Evolutionary conservation across 2,888 invertebrate genomes (phyloP).

Genomic region (Epistrophe eligans): DNA sequence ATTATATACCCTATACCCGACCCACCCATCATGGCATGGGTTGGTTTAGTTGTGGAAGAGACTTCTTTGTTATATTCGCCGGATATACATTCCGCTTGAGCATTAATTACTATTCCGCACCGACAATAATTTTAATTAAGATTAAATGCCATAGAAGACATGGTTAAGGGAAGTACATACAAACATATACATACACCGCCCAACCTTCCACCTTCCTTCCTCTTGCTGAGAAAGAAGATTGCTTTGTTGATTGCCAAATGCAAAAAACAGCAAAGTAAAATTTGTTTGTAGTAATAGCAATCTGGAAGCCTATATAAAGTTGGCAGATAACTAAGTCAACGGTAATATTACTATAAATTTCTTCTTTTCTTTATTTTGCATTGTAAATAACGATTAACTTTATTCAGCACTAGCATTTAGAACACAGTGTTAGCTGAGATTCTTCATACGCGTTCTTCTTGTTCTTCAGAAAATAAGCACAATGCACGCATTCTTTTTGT

Average conservation of each 20-base stretch:
- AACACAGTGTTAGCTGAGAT: slow-evolving; percentile 16
- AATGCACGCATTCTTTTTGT: slow-evolving; percentile 4
- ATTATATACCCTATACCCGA: not conserved
- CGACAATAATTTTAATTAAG: slow-evolving; percentile 71
- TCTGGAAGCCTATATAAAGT: slow-evolving; percentile 31
- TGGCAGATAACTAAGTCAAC: slow-evolving; percentile 17
- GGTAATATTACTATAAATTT: not conserved
- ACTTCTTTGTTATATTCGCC: slow-evolving; percentile 59
- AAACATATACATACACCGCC: not conserved
- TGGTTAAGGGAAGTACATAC: slow-evolving; percentile 46
- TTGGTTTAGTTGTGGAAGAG: slow-evolving; percentile 24
- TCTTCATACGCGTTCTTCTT: not conserved
- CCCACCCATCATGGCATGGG: slow-evolving; percentile 5
- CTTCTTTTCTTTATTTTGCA: not conserved
- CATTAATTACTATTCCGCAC: slow-evolving; percentile 71
- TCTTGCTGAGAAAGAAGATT: not conserved
- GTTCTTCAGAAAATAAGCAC: not conserved
- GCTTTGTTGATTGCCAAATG: slow-evolving; percentile 21
- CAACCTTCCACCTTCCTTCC: not conserved
- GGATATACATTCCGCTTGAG: slow-evolving; percentile 67
- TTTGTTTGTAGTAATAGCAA: slow-evolving; percentile 35
- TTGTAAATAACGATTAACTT: not conserved
- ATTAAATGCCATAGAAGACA: slow-evolving; percentile 55
- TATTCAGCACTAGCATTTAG: not conserved
- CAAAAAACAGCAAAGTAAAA: not conserved